A percentile compares a stretch with the other conserved stretches of the same genome.
Evolutionary conservation across 2,113 vertebrate species (phyloP).

Genomic region (Triplophysa dalaica): DNA sequence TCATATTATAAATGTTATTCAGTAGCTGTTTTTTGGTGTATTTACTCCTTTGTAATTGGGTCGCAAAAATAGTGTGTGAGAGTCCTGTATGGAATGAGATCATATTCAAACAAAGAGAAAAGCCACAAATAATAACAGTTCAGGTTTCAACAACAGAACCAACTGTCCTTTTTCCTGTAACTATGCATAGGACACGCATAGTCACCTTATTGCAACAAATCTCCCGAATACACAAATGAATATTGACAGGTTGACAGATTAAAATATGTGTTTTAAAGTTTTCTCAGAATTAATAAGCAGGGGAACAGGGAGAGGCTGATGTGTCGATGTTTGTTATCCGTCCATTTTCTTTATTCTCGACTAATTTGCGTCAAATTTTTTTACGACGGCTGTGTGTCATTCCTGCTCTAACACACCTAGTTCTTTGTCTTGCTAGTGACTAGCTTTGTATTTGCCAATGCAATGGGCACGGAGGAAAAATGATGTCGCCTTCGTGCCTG

Average conservation of each 20-base stretch:
- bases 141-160: background rate
- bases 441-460: background rate
- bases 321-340: background rate
- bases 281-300: background rate
- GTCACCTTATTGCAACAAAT: background rate
- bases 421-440: slow-evolving; percentile 13
- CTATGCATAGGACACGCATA: background rate
- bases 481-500: background rate
- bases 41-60: no score
- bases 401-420: slow-evolving; percentile 56
- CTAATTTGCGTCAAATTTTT: background rate
- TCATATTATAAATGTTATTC: background rate
- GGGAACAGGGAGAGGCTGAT: background rate
- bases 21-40: no score
- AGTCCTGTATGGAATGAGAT: background rate
- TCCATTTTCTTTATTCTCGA: background rate
- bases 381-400: slow-evolving; percentile 6
- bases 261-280: no score
- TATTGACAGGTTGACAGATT: background rate
- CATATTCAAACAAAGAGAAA: slow-evolving; percentile 21
- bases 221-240: background rate
- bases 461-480: background rate
- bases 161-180: background rate
- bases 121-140: background rate
- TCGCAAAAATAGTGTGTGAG: no score